These are phyloP conservation scores for Pollenia griseotomentosa DNA, from an alignment of 2,888 invertebrate species.

Conservation along the genomic window DNA sequence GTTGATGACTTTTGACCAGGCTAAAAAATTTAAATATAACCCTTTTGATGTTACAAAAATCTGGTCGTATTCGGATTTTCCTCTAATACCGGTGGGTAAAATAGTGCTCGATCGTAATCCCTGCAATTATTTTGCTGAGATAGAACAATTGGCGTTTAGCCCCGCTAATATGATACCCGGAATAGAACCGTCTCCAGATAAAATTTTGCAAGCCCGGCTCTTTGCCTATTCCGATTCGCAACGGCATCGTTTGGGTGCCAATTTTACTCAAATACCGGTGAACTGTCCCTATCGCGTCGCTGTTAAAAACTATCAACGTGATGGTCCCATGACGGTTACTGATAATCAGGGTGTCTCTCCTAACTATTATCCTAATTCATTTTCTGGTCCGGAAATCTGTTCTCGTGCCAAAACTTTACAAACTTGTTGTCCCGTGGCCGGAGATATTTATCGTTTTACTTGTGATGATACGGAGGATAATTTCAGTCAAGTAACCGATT, in stretches of 20 bases:
- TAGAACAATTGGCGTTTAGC: slow-evolving; percentile 96
- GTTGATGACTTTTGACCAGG: slow-evolving; percentile 95
- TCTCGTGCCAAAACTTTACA: slow-evolving; percentile 86
- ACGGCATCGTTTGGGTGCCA: slow-evolving; percentile 94
- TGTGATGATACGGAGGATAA: slow-evolving; percentile 94
- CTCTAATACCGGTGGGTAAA: slow-evolving; percentile 94
- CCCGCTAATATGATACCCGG: slow-evolving; percentile 96
- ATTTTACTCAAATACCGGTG: slow-evolving; percentile 96
- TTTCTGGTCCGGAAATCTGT: slow-evolving; percentile 92
- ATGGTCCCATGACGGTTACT: slow-evolving; percentile 90
- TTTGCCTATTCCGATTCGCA: slow-evolving; percentile 97
- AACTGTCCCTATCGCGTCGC: slow-evolving; percentile 94
- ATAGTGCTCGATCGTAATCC: slow-evolving; percentile 95
- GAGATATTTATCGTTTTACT: slow-evolving; percentile 92
- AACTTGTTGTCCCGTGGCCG: slow-evolving; percentile 87
- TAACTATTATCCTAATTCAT: slow-evolving; percentile 98
- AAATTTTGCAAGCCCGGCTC: slow-evolving; percentile 94
- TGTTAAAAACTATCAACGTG: slow-evolving; percentile 92
- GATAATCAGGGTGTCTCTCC: slow-evolving; percentile 95
- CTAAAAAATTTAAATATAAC: slow-evolving; percentile 91
- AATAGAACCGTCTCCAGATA: slow-evolving; percentile 96
- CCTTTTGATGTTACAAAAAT: slow-evolving; percentile 97
- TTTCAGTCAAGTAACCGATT: slow-evolving; percentile 91
- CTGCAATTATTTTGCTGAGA: slow-evolving; percentile 96
- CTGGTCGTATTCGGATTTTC: slow-evolving; percentile 95